Base-by-base conservation (phyloP, 2,113 vertebrate genomes). In the Lethenteron reissneri region DNA sequence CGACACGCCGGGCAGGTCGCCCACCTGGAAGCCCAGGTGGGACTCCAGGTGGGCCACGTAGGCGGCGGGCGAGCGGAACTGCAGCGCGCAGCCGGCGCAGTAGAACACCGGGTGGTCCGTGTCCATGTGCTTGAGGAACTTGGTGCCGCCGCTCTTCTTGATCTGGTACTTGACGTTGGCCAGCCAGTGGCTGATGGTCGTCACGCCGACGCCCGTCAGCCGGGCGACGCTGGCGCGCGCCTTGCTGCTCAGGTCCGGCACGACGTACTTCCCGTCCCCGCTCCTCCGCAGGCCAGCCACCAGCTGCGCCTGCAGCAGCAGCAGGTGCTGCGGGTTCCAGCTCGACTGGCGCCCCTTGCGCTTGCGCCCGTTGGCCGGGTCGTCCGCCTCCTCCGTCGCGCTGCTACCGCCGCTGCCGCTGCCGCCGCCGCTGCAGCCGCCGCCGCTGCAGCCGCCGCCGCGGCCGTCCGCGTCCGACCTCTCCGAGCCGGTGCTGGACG, bases 111-210 rank as follows among this genome's bases (percentile, higher is more conserved):
- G 92, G 76, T 99, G 94, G 72, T 89, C 90, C 69, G 90, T 90
- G 81, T 99, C 94, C 72, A 99, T 86, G 80, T 94, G 96, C 83
- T 99, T 99, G 75, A 99, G 85, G 85, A 99, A 97, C 76, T 99
- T 99, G 73, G 94, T 99, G 77, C 91, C 84, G 74, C 94, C 94
- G 84, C 92, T 97, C 85, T n/a, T 86, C 80, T 92, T 85, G 78
- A 99, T 83, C 79, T 99, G 94, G 81, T 99, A 99, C n/a, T n/a
- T n/a, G n/a, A 99, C 94, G 76, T 99, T 99, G 83, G 94, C 94
- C 84, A 99, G 85, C 94, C 94, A 99, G 85, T 99, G 94, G 79
- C 92, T 97, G 83, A 99, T 99, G 79, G 94, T 97, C n/a, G 94
- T n/a, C 92, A 99, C 96, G 76, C 92, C 97, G 73, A 99, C 91